A percentile compares a stretch with the other conserved stretches of the same genome.
Conservation (phyloP, 2,797 vertebrate genomes). For the Holocentrus rufus region DNA sequence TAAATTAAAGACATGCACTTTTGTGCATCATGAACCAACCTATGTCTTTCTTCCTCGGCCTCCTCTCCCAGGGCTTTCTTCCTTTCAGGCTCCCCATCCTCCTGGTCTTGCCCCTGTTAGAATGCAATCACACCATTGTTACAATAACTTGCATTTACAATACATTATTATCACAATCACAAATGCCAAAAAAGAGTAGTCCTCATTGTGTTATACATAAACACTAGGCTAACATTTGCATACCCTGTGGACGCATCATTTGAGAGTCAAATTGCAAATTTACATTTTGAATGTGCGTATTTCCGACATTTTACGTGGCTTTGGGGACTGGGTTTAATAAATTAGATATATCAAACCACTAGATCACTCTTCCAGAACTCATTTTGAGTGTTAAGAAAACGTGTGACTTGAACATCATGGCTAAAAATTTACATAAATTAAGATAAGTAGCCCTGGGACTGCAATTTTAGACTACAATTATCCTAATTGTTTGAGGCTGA, state of each 20-base stretch:
- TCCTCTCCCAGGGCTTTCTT: conserved; percentile 82
- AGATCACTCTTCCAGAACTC: background rate
- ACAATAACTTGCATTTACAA: background rate
- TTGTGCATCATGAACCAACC: conserved; percentile 69
- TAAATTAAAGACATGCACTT: background rate
- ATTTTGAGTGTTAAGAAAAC: background rate
- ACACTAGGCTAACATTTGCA: conserved; percentile 31
- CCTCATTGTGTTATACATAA: background rate
- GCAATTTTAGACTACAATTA: background rate
- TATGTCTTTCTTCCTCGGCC: conserved; percentile 82
- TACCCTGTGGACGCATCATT: conserved; percentile 24
- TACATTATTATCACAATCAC: background rate
- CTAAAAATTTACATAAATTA: background rate
- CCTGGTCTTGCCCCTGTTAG: conserved; percentile 79
- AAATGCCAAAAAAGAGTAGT: too few relatives aligned
- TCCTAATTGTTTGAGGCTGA: background rate
- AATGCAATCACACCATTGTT: conserved; percentile 15
- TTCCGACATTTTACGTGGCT: conserved; percentile 9
- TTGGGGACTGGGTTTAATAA: background rate
- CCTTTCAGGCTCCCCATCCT: conserved; percentile 79
- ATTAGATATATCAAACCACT: background rate
- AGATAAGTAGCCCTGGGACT: too few relatives aligned
- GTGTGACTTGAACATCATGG: background rate
- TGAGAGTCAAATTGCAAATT: conserved; percentile 49
- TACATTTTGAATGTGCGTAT: conserved; percentile 27